Evolutionary conservation across 2,797 vertebrate genomes (phyloP).

Genomic region (Squalus acanthias): DNA sequence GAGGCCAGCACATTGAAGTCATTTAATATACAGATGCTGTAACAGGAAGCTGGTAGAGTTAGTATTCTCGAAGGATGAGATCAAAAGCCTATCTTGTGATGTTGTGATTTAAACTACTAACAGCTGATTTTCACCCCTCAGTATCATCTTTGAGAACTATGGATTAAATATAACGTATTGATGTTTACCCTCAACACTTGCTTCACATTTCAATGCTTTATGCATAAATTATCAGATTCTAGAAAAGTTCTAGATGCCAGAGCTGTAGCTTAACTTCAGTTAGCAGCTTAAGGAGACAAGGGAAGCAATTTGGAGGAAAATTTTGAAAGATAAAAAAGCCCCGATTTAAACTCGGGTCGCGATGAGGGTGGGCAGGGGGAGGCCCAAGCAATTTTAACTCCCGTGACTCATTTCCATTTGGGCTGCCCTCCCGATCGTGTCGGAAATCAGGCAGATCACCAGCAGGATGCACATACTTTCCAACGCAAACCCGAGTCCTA

Average conservation of each 20-base stretch:
- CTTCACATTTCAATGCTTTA: neutral
- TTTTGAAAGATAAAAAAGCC: neutral
- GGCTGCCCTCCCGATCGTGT: neutral
- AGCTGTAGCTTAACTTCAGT: too few relatives aligned
- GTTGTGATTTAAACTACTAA: neutral
- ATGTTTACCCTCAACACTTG: neutral
- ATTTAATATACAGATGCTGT: neutral
- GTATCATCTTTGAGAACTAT: neutral
- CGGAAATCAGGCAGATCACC: neutral
- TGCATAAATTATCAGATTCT: neutral
- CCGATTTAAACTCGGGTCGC: neutral
- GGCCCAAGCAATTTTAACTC: neutral
- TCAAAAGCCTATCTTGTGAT: neutral
- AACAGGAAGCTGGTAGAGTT: neutral
- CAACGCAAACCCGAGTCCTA: neutral
- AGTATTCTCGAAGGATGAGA: neutral
- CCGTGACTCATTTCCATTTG: neutral
- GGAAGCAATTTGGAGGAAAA: neutral
- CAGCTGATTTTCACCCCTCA: neutral
- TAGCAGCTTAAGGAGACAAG: neutral
- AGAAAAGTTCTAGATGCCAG: neutral
- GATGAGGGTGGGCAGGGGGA: neutral
- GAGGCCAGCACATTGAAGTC: neutral
- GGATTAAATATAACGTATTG: neutral
- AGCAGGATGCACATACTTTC: neutral